phyloP scores from a whole-genome alignment of 2,797 vertebrate genomes.

The Pseudochromis fuscus region DNA sequence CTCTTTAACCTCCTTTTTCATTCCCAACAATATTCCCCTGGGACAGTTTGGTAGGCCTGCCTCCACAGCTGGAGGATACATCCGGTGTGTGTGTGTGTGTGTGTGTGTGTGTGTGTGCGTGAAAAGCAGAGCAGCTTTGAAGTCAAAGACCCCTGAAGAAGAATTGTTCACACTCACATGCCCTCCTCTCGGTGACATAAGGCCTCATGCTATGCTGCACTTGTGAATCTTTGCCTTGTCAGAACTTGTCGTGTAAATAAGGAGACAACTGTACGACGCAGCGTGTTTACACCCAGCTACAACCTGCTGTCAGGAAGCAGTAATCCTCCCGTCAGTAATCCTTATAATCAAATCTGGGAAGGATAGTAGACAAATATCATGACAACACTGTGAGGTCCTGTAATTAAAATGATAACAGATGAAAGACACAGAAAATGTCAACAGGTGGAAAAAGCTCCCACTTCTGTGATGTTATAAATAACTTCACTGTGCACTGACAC shows the following conservation, averaged over 20 bases:
- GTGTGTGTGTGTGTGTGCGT: conserved; percentile 18
- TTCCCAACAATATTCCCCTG: conserved; percentile 25
- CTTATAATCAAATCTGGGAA: conserved; percentile 60
- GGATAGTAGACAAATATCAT: conserved; percentile 24
- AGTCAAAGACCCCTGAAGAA: conserved; percentile 37
- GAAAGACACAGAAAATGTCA: conserved; percentile 8
- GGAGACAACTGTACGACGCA: conserved; percentile 35
- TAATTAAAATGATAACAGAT: conserved; percentile 46
- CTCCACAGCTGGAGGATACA: conserved; percentile 75
- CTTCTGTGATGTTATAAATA: too few species aligned
- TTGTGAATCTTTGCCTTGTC: conserved; percentile 47
- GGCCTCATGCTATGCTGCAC: conserved; percentile 38
- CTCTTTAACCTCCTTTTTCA: conserved; percentile 23
- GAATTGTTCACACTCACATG: conserved; percentile 4
- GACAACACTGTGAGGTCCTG: conserved; percentile 37
- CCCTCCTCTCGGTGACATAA: conserved; percentile 30
- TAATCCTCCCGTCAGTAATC: conserved; percentile 23
- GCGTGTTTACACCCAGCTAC: conserved; percentile 24
- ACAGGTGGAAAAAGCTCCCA: not conserved
- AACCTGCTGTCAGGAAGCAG: conserved; percentile 35
- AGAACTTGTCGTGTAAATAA: conserved; percentile 60
- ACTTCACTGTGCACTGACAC: not conserved
- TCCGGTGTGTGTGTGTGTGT: conserved; percentile 55
- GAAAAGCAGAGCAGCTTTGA: conserved; percentile 44
- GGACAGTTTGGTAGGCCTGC: conserved; percentile 42